Evolutionary conservation across 1,140 invertebrate genomes (phyloP).

Genomic region (Centruroides vittatus): DNA sequence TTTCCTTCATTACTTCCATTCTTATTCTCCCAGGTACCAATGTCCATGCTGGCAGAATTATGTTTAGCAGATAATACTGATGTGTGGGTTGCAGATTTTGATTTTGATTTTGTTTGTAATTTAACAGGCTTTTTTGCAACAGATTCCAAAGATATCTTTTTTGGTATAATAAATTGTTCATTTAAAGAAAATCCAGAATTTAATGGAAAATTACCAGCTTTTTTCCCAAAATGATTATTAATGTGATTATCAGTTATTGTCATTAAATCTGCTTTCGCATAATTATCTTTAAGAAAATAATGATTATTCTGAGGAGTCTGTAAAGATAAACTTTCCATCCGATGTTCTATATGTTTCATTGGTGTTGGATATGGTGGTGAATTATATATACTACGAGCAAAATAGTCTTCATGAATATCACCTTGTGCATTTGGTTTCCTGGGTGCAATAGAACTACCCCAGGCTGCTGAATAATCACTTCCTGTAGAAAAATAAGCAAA

Average conservation of each 20-base stretch:
- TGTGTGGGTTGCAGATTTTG: conserved; percentile 42
- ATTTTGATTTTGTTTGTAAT: conserved; percentile 43
- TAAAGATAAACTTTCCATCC: neutral
- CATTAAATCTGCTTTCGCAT: neutral
- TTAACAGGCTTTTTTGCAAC: conserved; percentile 72
- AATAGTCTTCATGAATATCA: neutral
- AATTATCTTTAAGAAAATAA: neutral
- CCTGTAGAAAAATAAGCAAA: neutral
- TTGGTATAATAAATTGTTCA: conserved; percentile 38
- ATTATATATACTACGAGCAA: neutral
- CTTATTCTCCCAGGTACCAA: neutral
- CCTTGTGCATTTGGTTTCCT: neutral
- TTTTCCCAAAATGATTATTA: neutral
- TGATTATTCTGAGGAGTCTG: neutral
- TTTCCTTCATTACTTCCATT: neutral
- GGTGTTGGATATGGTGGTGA: neutral
- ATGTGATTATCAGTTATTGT: too few relatives aligned
- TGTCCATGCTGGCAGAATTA: neutral
- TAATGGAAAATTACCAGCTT: neutral
- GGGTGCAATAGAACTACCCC: neutral
- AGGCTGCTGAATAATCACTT: neutral
- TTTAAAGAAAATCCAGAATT: neutral
- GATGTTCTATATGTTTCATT: neutral
- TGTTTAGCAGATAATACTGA: neutral
- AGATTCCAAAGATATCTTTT: conserved; percentile 93